Evolutionary conservation across 2,888 invertebrate genomes (phyloP).

Genomic region (Vanessa cardui): DNA sequence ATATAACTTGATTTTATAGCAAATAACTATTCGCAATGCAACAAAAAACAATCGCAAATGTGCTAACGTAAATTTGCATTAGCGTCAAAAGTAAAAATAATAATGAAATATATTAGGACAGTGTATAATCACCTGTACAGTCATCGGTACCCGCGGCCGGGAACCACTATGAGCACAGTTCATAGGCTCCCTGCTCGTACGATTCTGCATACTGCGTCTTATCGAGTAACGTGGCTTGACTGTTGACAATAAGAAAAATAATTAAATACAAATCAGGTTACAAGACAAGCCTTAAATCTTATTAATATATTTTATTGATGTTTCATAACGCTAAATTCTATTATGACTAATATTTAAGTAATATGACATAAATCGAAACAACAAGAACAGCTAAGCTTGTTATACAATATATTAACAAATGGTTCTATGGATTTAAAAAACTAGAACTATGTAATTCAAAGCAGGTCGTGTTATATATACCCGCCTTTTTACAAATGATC

Average conservation of each 20-base stretch:
- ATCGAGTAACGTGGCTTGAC: background rate
- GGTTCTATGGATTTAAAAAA: background rate
- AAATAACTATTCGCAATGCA: background rate
- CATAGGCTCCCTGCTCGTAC: constrained; percentile 17
- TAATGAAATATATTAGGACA: too few species aligned
- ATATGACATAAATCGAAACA: background rate
- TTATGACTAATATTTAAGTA: background rate
- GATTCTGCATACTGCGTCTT: background rate
- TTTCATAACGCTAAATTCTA: too few species aligned
- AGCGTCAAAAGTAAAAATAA: background rate
- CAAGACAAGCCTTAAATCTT: background rate
- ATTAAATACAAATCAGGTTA: background rate
- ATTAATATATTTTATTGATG: background rate
- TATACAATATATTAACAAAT: constrained; percentile 9
- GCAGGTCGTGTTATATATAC: background rate
- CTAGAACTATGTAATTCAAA: background rate
- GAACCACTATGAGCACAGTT: constrained; percentile 8
- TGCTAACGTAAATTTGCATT: background rate
- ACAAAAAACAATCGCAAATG: background rate
- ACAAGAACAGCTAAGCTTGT: background rate
- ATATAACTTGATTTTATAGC: too few species aligned
- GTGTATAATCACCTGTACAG: constrained; percentile 30
- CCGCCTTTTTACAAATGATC: constrained; percentile 9
- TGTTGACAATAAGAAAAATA: background rate
- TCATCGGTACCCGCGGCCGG: constrained; percentile 37